phyloP scores from a whole-genome alignment of 2,888 invertebrate genomes.

The Trissoscelio sp. region DNA sequence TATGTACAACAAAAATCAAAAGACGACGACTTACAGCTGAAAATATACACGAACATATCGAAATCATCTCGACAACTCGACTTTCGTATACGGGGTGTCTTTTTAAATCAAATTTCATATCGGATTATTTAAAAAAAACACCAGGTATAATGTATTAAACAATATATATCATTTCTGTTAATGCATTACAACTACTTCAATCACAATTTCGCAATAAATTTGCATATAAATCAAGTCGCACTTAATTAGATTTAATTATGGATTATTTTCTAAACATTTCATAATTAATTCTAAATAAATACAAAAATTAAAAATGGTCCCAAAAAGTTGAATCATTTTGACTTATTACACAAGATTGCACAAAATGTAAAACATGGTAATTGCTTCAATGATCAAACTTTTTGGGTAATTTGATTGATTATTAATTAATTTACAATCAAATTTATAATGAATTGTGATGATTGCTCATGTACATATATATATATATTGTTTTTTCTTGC shows the following conservation, averaged over 20 bases:
- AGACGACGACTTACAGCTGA: constrained; percentile 71
- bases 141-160: not conserved
- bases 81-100: not conserved
- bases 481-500: not conserved
- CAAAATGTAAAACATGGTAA: not conserved
- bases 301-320: not conserved
- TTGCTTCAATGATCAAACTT: not conserved
- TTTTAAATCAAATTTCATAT: not conserved
- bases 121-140: not conserved
- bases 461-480: constrained; percentile 19
- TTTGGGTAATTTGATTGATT: not conserved
- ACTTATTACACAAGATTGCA: constrained; percentile 11
- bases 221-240: not conserved
- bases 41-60: constrained; percentile 67
- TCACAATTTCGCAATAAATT: constrained; percentile 9
- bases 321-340: not conserved
- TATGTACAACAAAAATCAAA: constrained; percentile 73
- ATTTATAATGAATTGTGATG: constrained; percentile 10
- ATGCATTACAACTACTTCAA: too few relatives aligned
- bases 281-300: not conserved
- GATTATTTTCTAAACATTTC: not conserved
- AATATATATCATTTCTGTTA: constrained; percentile 18
- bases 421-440: not conserved
- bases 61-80: constrained; percentile 40
- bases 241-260: not conserved